Conservation (phyloP, 2,888 invertebrate genomes). For the Acanthosepion lycidas region DNA sequence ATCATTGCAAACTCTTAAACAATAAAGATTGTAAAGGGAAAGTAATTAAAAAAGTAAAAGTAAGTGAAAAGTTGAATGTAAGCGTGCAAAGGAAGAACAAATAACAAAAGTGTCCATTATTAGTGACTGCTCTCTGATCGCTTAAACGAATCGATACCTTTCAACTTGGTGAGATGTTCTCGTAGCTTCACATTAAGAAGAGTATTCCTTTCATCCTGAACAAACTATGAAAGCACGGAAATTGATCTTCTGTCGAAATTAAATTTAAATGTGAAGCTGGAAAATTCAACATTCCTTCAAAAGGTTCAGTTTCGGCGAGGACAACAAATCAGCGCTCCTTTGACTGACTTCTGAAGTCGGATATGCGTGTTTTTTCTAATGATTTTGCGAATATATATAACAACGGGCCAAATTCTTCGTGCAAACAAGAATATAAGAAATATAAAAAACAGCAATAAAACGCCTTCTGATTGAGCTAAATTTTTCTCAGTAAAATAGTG, state of each 20-base stretch:
- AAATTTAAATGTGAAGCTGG: background rate
- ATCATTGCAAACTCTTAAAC: background rate
- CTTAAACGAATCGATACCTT: background rate
- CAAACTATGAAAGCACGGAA: background rate
- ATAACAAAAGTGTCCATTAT: background rate
- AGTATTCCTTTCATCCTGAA: background rate
- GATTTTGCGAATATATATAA: background rate
- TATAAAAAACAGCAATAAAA: background rate
- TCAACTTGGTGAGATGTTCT: background rate
- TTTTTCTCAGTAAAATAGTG: too few species aligned
- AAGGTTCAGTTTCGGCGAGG: background rate
- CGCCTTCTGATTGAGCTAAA: too few species aligned
- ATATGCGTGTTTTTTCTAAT: background rate
- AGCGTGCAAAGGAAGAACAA: background rate
- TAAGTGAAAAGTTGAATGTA: too few species aligned
- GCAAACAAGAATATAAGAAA: background rate
- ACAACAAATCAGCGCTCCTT: background rate
- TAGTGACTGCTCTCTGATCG: background rate
- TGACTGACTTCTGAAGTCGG: background rate
- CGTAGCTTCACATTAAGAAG: background rate
- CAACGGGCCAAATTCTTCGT: background rate
- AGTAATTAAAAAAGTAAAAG: background rate
- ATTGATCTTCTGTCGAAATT: background rate
- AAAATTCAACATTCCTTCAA: background rate
- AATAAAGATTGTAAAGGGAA: background rate